Base-by-base conservation (phyloP, 2,888 invertebrate species). In the Drosophila emarginata region DNA sequence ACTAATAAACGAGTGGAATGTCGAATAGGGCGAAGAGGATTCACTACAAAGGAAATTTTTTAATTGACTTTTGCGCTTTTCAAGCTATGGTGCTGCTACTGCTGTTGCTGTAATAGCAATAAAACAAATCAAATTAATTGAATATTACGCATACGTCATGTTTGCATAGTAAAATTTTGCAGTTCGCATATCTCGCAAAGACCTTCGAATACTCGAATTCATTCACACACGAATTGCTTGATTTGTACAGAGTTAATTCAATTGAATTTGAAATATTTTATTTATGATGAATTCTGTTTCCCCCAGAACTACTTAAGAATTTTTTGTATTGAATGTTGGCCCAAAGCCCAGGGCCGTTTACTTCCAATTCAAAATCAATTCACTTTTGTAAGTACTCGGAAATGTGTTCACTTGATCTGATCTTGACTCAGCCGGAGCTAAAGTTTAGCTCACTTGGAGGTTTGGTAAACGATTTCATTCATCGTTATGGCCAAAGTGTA, bases 41-140 rank as follows among this genome's bases (percentile, higher is more conserved):
- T 67, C 67, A 57, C 67, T 61, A 61, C 78, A 67, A 69, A 77
- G 63, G 72, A 77, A 68, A 79, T 72, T 77, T 77, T 68, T 73
- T 79, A 87, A 84, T 84, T 85, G 87, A 87, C 77, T 82, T 82
- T 77, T 79, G 68, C 61, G n/a, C 79, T 61, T 61, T 32, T 32
- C 11, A 6, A 28, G 28, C 28, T 28, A 6, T 23, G n/a, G 2
- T 39, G 3, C 14, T 39, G 39, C 14, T 18, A 1, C 1, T 36
- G 53, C 53, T 28, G 28, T 56, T 28, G 58, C 58, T 40, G 65
- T 60, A 63, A 58, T 54, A 64, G 72, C 63, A 50, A 67, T 60
- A 63, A 58, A 60, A 64, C 69, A 65, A 87, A 79, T 85, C 71
- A 77, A 76, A 76, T 85, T 78, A 78, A 84, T 85, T 85, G 77